Base-by-base conservation (phyloP, 1,140 invertebrate species). In the Cydia strobilella region DNA sequence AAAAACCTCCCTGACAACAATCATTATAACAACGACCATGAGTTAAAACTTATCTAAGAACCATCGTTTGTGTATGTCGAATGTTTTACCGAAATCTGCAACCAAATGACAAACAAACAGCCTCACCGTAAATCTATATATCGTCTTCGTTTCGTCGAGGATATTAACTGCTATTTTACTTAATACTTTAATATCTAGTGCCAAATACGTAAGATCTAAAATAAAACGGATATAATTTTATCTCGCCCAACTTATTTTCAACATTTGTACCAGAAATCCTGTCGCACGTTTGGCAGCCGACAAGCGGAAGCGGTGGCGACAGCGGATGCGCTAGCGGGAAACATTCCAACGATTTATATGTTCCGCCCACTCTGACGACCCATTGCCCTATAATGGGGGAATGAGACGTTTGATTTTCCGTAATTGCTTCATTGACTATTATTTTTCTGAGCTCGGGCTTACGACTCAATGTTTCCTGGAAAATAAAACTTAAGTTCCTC, bases 371-470 rank as follows among this genome's bases (percentile, higher is more conserved):
- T 72, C 42, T 45, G 20, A 20, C 45, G 39, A 45, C 71, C 39
- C 39, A 27, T 23, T 72, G 35, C n/a, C 20, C 39, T 25, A 20
- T 20, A 27, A 72, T 45, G 42, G 18, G 42, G 45, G 45, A 72
- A 42, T 48, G 65, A 69, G 65, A 69, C 65, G 27, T 69, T 35
- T 69, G 23, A 35, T 69, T 69, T 69, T 35, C 65, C 31, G 65
- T 12, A 35, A 15, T 69, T 69, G 27, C 20, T 12, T 59, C 54
- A 23, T 59, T 59, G 9, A 10, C 54, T 59, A 59, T 59, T 59
- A 23, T 23, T 59, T 59, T 59, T 10, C 54, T 20, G 20, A 59
- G 18, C 20, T 12, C 20, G 20, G 9, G 20, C 20, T 59, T 59
- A 23, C 54, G 9, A 23, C 18, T 59, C 48, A 45, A 51, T 18